Evolutionary conservation across 2,113 vertebrate species (phyloP).

Genomic region (Trachemys scripta): DNA sequence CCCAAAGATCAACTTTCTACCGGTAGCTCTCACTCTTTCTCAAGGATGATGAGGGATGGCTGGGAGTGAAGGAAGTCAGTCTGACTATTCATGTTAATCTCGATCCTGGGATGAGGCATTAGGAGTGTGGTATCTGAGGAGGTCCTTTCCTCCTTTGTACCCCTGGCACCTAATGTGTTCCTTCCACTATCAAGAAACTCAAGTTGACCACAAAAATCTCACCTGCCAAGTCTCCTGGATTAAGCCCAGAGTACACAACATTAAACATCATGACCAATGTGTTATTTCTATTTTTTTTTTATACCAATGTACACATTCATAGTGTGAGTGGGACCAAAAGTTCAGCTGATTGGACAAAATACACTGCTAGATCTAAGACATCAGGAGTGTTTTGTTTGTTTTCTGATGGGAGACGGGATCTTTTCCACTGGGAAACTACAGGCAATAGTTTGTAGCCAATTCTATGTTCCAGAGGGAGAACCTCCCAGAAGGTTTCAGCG

Average conservation of each 20-base stretch:
- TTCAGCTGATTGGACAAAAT: not conserved
- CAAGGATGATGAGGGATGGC: not conserved
- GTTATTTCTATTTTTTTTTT: not conserved
- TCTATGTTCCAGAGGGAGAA: not conserved
- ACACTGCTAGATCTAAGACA: not conserved
- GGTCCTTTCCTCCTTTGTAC: not conserved
- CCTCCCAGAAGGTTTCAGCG: not conserved
- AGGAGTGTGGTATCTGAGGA: not conserved
- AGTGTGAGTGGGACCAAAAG: not conserved
- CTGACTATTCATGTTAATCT: not conserved
- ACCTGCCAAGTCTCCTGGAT: not conserved
- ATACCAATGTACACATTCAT: not conserved
- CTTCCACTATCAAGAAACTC: not conserved
- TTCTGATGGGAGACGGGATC: fast-evolving
- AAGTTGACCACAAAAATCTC: not conserved
- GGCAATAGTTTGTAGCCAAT: not conserved
- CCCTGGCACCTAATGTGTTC: fast-evolving
- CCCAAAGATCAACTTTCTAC: not conserved
- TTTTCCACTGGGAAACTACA: fast-evolving
- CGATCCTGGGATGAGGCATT: not conserved
- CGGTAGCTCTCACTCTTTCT: not conserved
- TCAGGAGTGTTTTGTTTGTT: not conserved
- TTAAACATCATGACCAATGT: not conserved
- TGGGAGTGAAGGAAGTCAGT: not conserved
- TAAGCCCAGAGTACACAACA: fast-evolving